Percentiles rank a stretch among this genome's conserved stretches.
Conservation (phyloP, 2,797 vertebrate genomes). For the Vultur gryphus region DNA sequence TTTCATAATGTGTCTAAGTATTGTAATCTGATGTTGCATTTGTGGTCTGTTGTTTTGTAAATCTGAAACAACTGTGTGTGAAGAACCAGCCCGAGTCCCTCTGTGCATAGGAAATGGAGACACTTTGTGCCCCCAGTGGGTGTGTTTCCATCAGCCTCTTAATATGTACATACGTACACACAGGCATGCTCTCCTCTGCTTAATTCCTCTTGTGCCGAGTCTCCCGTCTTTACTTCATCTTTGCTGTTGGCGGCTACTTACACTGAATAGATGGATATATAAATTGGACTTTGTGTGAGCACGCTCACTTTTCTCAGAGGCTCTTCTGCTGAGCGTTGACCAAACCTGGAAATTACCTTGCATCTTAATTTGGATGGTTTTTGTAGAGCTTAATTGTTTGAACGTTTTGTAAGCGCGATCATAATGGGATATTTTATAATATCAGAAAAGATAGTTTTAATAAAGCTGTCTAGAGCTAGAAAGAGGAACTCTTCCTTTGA, state of each 20-base stretch:
- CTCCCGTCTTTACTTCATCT: not conserved
- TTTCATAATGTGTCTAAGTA: not conserved
- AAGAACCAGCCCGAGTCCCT: not conserved
- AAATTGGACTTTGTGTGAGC: not conserved
- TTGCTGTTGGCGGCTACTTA: not conserved
- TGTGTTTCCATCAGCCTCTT: not conserved
- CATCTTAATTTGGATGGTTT: conserved; percentile 25
- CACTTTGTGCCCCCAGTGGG: not conserved
- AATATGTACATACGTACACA: fast-evolving
- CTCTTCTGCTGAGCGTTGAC: not conserved
- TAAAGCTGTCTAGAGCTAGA: conserved; percentile 71
- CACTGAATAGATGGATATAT: not conserved
- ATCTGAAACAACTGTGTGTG: not conserved
- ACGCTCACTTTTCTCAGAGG: not conserved
- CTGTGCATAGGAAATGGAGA: not conserved
- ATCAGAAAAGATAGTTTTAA: conserved; percentile 71
- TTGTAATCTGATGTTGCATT: not conserved
- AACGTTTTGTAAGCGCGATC: conserved; percentile 32
- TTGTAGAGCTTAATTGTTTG: conserved; percentile 48
- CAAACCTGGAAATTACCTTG: not conserved
- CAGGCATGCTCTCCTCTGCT: not conserved
- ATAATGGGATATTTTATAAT: conserved; percentile 46
- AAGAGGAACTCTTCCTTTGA: conserved; percentile 69
- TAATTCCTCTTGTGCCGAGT: not conserved
- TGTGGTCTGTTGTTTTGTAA: not conserved